Percentiles rank a stretch among this genome's conserved stretches.
phyloP scores from a whole-genome alignment of 1,140 invertebrate species.

The Drosophila sproati region DNA sequence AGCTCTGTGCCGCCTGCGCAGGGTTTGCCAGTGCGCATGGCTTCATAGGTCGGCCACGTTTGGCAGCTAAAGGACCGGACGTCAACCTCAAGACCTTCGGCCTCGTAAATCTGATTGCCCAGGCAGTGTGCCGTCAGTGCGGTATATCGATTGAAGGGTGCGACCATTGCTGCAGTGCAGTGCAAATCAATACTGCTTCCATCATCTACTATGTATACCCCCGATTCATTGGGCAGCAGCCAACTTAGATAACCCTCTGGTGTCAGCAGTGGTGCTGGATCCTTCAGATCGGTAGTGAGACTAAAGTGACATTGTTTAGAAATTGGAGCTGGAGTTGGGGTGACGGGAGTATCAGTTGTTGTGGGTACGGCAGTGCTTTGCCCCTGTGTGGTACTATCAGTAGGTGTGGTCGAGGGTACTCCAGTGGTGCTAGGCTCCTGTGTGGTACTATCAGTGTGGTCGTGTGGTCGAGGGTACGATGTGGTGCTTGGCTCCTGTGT shows the following conservation, averaged over 20 bases:
- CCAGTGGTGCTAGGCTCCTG: slow-evolving; percentile 1
- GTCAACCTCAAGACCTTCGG: slow-evolving; percentile 32
- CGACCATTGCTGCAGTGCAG: slow-evolving; percentile 54
- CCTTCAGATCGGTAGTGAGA: slow-evolving; percentile 59
- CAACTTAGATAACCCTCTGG: slow-evolving; percentile 57
- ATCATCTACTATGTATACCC: slow-evolving; percentile 47
- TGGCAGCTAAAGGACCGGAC: slow-evolving; percentile 67
- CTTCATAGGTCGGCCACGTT: slow-evolving; percentile 64
- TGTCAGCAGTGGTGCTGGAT: slow-evolving; percentile 71
- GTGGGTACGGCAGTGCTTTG: slow-evolving; percentile 1
- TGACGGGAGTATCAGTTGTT: slow-evolving; percentile 9
- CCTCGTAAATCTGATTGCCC: slow-evolving; percentile 49
- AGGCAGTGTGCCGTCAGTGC: slow-evolving; percentile 58
- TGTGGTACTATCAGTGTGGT: slow-evolving; percentile 4
- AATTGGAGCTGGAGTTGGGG: slow-evolving; percentile 14
- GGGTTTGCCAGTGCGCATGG: slow-evolving; percentile 43
- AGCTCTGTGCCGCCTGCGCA: slow-evolving; percentile 66
- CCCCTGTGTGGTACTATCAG: not conserved
- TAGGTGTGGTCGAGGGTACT: not conserved
- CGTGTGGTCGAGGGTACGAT: slow-evolving; percentile 7
- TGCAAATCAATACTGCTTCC: slow-evolving; percentile 63
- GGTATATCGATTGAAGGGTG: slow-evolving; percentile 59
- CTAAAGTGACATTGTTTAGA: slow-evolving; percentile 60
- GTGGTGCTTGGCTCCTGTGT: not conserved
- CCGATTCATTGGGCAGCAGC: slow-evolving; percentile 52